A percentile compares a stretch with the other conserved stretches of the same genome.
Conservation (phyloP, 2,113 vertebrate species). For the Nestor notabilis region DNA sequence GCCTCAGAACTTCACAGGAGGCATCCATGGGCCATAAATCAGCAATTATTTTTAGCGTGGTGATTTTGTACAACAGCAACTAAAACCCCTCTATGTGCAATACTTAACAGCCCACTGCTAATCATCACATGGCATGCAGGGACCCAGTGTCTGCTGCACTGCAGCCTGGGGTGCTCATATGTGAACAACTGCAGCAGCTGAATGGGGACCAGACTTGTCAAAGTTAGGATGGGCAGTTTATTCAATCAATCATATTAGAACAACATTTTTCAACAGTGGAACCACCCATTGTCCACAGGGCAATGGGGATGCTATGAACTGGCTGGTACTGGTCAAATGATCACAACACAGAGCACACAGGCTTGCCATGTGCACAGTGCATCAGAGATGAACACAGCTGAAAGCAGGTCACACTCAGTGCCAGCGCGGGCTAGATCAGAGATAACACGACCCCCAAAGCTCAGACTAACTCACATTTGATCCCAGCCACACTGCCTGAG, state of each 20-base stretch:
- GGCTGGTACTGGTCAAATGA: neutral
- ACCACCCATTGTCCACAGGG: neutral
- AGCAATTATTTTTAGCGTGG: neutral
- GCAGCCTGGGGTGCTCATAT: neutral
- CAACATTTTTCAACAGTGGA: neutral
- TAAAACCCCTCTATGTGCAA: neutral
- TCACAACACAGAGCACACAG: neutral
- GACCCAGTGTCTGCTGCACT: neutral
- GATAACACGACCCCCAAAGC: neutral
- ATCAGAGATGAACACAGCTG: neutral
- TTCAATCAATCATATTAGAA: neutral
- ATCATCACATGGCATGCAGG: fast-evolving
- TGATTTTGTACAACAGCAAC: neutral
- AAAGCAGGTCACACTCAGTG: neutral
- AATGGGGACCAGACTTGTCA: neutral
- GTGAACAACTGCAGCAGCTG: neutral
- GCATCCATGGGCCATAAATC: neutral
- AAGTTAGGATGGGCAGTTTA: neutral
- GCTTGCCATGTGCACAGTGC: neutral
- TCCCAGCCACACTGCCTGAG: neutral
- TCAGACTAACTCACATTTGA: neutral
- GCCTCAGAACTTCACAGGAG: neutral
- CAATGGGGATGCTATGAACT: neutral
- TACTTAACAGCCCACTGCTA: neutral
- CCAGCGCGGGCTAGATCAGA: neutral